A percentile compares a stretch with the other conserved stretches of the same genome.
Conservation (phyloP, 2,113 vertebrate genomes). For the Lagenorhynchus albirostris region DNA sequence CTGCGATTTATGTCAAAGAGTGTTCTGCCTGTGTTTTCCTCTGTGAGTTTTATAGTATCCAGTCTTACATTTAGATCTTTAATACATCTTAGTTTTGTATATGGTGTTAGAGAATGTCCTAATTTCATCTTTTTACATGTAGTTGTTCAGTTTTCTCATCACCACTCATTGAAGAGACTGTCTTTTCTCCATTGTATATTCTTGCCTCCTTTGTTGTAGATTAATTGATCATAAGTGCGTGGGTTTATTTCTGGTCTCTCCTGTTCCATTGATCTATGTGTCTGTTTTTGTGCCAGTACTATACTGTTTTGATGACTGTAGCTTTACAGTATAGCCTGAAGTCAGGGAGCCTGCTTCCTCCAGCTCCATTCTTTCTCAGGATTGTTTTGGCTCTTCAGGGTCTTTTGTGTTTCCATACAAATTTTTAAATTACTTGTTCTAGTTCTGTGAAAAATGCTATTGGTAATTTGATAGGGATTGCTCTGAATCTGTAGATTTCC, state of each 20-base stretch:
- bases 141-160: neutral
- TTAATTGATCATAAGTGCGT: neutral
- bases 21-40: neutral
- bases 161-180: neutral
- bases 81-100: neutral
- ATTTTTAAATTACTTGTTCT: neutral
- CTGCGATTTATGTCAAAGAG: neutral
- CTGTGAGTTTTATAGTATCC: neutral
- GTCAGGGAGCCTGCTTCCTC: neutral
- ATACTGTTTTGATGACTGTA: neutral
- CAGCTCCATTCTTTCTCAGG: neutral
- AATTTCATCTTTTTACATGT: neutral
- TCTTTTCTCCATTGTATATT: neutral
- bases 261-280: neutral
- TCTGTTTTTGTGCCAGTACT: neutral
- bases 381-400: neutral
- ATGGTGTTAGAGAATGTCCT: neutral
- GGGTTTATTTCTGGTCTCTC: neutral
- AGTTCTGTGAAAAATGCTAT: neutral
- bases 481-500: neutral
- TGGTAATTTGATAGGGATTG: neutral
- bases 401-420: neutral
- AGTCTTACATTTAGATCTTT: neutral
- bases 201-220: neutral
- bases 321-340: neutral